Evolutionary conservation across 2,113 vertebrate species (phyloP).

Genomic region (Glaucomys volans): DNA sequence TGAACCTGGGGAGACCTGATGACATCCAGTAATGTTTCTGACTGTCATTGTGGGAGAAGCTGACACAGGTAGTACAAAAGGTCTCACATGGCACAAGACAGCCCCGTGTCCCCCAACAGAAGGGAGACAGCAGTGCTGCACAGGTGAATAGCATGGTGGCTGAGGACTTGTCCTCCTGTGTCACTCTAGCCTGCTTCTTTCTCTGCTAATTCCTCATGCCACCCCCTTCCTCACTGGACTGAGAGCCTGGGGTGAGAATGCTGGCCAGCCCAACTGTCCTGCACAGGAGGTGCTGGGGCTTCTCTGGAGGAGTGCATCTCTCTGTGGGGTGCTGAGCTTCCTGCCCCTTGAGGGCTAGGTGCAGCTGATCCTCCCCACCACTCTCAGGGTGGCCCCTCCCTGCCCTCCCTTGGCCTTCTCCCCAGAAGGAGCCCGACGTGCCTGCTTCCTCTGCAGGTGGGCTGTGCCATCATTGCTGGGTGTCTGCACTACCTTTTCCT

Average conservation of each 20-base stretch:
- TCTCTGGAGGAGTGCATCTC: neutral
- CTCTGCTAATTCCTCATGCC: neutral
- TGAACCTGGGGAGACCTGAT: neutral
- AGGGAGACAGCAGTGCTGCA: neutral
- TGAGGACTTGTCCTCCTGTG: neutral
- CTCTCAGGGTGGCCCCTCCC: neutral
- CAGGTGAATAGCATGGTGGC: neutral
- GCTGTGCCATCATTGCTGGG: conserved; percentile 73
- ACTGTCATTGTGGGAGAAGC: neutral
- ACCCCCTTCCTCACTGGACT: neutral
- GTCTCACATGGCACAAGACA: neutral
- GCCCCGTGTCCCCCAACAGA: neutral
- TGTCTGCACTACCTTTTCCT: conserved; percentile 83
- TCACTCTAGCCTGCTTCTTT: neutral
- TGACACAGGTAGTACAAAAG: too few species aligned
- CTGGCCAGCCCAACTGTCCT: too few species aligned
- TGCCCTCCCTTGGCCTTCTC: neutral
- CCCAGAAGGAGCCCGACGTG: neutral
- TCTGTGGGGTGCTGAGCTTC: neutral
- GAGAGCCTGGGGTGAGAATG: too few species aligned
- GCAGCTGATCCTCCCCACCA: too few species aligned
- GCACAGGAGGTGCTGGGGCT: neutral
- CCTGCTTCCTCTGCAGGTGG: neutral
- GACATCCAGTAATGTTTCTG: neutral
- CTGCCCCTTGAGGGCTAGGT: too few species aligned